phyloP scores from a whole-genome alignment of 2,113 vertebrate species.

The Suncus etruscus region DNA sequence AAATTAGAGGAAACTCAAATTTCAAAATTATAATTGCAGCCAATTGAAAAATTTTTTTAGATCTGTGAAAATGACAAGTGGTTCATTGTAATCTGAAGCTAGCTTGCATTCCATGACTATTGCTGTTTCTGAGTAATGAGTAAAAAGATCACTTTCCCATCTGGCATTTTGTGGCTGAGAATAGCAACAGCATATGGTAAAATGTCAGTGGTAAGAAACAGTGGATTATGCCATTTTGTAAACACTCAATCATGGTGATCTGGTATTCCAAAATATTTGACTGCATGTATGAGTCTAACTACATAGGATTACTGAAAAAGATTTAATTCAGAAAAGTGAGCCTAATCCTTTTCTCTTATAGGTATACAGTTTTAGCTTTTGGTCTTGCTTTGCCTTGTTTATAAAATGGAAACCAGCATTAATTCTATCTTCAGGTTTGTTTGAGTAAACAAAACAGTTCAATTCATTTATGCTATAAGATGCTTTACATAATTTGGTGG shows the following conservation, averaged over 20 bases:
- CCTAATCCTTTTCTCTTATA: background rate
- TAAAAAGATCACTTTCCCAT: conserved; percentile 52
- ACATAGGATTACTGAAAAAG: background rate
- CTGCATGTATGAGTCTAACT: background rate
- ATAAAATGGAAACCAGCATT: background rate
- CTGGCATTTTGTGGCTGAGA: conserved; percentile 66
- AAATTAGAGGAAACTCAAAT: background rate
- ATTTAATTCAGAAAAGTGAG: background rate
- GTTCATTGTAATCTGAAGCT: conserved; percentile 33
- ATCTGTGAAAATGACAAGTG: conserved; percentile 1
- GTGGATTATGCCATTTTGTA: conserved; percentile 70
- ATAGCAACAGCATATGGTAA: conserved; percentile 68
- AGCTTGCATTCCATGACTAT: conserved; percentile 26
- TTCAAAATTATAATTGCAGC: background rate
- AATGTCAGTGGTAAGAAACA: conserved; percentile 71
- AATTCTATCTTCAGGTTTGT: background rate
- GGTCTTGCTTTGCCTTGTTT: background rate
- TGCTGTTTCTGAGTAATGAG: conserved; percentile 51
- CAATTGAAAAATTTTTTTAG: background rate
- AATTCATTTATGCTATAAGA: background rate
- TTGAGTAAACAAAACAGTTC: background rate
- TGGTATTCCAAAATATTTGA: conserved; percentile 36
- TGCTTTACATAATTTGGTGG: background rate
- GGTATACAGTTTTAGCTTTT: background rate
- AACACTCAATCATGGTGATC: conserved; percentile 8